Evolutionary conservation across 2,113 vertebrate species (phyloP).

Genomic region (Cricetomys ansorgei): DNA sequence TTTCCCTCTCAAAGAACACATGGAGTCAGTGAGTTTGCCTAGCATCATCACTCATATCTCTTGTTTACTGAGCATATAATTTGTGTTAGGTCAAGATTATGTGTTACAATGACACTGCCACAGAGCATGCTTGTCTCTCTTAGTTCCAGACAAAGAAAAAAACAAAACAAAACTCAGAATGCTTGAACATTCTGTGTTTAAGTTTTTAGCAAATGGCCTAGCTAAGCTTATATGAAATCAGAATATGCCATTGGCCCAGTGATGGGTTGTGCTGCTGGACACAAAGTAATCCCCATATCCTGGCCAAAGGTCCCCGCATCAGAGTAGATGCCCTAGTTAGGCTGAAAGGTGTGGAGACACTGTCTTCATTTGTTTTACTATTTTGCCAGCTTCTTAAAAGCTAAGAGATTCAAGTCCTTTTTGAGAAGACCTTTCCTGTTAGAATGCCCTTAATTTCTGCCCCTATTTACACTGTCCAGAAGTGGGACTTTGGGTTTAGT

Average conservation of each 20-base stretch:
- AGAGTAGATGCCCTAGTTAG: not conserved
- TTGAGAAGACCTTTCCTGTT: slow-evolving; percentile 11
- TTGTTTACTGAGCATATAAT: not conserved
- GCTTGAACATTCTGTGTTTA: not conserved
- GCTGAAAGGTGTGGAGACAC: not conserved
- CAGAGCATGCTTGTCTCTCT: not conserved
- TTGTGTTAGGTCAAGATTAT: not conserved
- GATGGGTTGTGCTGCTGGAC: accelerated
- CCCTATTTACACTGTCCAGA: not conserved
- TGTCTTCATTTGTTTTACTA: not conserved
- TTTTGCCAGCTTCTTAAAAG: slow-evolving; percentile 6
- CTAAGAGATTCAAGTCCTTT: slow-evolving; percentile 43
- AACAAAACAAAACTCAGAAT: not conserved
- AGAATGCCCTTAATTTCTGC: not conserved
- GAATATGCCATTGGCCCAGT: not conserved
- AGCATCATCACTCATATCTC: not conserved
- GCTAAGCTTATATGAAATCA: not conserved
- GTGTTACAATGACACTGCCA: not conserved
- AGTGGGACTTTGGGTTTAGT: slow-evolving; percentile 27
- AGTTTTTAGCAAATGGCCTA: not conserved
- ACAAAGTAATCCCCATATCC: not conserved
- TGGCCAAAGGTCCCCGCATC: not conserved
- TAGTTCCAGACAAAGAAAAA: not conserved
- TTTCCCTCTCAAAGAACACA: not conserved
- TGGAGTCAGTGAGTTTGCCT: not conserved